A percentile compares a stretch with the other conserved stretches of the same genome.
Conservation (phyloP, 2,113 vertebrate species). For the Campylomormyrus numenius region DNA sequence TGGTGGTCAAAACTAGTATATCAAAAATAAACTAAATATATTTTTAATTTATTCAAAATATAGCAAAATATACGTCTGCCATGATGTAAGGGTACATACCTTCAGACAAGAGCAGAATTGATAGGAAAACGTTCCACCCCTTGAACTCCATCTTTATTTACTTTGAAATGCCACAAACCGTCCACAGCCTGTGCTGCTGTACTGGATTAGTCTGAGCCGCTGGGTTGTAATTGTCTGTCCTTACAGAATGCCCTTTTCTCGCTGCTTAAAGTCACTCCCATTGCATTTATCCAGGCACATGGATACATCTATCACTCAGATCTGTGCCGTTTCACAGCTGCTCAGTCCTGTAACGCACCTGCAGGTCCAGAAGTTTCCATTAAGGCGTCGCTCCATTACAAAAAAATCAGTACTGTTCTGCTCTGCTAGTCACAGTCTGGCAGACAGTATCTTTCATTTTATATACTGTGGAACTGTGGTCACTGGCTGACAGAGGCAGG, state of each 20-base stretch:
- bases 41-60: neutral
- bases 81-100: slow-evolving; percentile 61
- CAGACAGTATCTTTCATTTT: neutral
- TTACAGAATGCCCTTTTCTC: slow-evolving; percentile 46
- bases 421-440: neutral
- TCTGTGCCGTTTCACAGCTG: neutral
- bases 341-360: neutral
- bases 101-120: slow-evolving; percentile 73
- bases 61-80: neutral
- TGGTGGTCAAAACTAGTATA: neutral
- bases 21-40: neutral
- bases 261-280: slow-evolving; percentile 41
- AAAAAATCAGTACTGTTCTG: neutral
- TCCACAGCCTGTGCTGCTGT: slow-evolving; percentile 20
- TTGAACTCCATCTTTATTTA: slow-evolving; percentile 66
- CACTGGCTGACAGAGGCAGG: neutral
- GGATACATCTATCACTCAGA: neutral
- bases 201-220: slow-evolving; percentile 64
- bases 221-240: slow-evolving; percentile 27
- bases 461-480: neutral
- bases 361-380: neutral
- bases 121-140: slow-evolving; percentile 59
- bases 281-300: slow-evolving; percentile 31
- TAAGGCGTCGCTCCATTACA: neutral
- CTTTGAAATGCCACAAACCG: slow-evolving; percentile 30